Conservation (phyloP, 2,113 vertebrate genomes). For the Phrynosoma blainvillii region DNA sequence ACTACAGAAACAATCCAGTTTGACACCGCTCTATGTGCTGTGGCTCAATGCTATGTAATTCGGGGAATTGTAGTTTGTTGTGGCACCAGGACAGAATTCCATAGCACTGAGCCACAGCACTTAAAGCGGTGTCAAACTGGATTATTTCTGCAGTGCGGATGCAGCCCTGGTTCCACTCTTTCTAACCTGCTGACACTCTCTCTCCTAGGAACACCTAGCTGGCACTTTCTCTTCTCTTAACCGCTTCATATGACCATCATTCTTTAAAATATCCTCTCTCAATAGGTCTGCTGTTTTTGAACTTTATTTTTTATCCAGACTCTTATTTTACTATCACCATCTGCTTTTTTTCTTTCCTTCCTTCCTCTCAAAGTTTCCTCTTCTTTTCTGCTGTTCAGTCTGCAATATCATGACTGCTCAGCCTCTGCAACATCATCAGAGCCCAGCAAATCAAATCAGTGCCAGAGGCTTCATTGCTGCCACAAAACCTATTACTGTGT, state of each 20-base stretch:
- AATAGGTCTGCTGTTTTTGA: neutral
- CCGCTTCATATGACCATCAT: neutral
- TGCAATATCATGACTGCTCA: constrained; percentile 17
- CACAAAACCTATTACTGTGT: neutral
- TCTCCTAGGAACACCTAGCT: neutral
- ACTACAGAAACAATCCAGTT: too few species aligned
- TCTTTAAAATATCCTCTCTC: neutral
- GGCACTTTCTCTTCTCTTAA: neutral
- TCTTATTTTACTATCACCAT: neutral
- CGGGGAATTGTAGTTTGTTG: too few species aligned
- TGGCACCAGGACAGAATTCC: too few species aligned
- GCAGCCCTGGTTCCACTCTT: too few species aligned
- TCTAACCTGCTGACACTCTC: neutral
- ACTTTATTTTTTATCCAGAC: neutral
- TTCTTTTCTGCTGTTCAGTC: neutral
- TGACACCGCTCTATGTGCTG: too few species aligned
- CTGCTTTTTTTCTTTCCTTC: neutral
- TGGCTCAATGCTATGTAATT: too few species aligned
- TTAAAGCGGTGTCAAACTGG: too few species aligned
- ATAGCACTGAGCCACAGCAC: too few species aligned
- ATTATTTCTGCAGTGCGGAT: too few species aligned
- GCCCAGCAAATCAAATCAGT: neutral
- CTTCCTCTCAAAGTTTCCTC: neutral
- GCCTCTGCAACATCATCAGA: constrained; percentile 8
- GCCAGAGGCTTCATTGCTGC: constrained; percentile 11